Percentiles rank a stretch among this genome's conserved stretches.
Evolutionary conservation across 2,113 vertebrate genomes (phyloP).

Genomic region (Eudyptes chrysolophus): DNA sequence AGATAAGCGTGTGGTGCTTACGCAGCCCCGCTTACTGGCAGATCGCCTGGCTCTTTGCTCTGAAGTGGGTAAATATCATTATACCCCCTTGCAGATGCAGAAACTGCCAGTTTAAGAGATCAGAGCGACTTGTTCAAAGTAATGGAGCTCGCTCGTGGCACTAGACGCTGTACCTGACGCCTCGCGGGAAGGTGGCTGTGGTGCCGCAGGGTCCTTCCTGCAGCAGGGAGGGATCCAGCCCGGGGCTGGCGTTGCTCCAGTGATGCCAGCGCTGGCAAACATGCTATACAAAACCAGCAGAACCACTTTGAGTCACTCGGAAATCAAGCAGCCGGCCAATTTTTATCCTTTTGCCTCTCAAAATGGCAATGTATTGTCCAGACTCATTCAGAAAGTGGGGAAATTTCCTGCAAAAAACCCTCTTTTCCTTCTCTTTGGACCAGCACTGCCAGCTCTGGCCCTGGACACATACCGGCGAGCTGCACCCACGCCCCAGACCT

Average conservation of each 20-base stretch:
- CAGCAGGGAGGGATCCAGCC: not conserved
- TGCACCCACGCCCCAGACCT: accelerated
- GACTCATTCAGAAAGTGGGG: not conserved
- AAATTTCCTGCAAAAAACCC: not conserved
- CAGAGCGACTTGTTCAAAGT: not conserved
- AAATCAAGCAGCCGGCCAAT: not conserved
- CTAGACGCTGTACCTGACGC: not conserved
- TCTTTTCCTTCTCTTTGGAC: not conserved
- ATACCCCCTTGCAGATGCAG: not conserved
- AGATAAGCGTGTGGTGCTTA: not conserved
- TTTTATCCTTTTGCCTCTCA: not conserved
- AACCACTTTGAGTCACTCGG: not conserved
- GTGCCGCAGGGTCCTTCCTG: not conserved
- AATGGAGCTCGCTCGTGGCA: accelerated
- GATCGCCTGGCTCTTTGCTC: not conserved
- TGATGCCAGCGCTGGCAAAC: not conserved
- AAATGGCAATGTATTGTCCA: not conserved
- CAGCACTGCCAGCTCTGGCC: not conserved
- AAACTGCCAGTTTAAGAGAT: not conserved
- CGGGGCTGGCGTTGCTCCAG: accelerated
- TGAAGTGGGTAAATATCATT: not conserved
- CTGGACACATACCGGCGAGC: accelerated
- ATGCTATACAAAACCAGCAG: not conserved
- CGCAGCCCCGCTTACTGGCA: accelerated
- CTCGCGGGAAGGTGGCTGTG: accelerated